Evolutionary conservation across 2,888 invertebrate species (phyloP).

Genomic region (Folsomia manolachei): DNA sequence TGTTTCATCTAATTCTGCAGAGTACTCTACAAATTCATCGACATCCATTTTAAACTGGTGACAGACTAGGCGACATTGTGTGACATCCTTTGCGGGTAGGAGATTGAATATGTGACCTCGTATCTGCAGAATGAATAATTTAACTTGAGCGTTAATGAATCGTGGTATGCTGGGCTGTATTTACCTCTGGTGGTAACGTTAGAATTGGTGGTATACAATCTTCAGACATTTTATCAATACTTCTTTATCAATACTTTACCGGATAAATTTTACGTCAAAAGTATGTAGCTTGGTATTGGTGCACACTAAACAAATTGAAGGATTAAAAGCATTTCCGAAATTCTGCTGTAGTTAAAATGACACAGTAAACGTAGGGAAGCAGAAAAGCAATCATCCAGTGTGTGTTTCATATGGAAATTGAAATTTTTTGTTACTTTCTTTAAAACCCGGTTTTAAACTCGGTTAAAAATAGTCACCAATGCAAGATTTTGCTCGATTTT

Average conservation of each 20-base stretch:
- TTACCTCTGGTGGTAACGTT: slow-evolving; percentile 32
- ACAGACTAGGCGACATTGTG: slow-evolving; percentile 40
- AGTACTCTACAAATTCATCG: slow-evolving; percentile 40
- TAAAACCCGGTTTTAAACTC: not conserved
- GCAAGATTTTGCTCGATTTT: no score
- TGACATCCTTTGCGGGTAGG: slow-evolving; percentile 30
- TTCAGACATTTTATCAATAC: not conserved
- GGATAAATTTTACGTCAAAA: no score
- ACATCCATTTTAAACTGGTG: slow-evolving; percentile 37
- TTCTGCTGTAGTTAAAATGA: no score
- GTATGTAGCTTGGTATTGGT: no score
- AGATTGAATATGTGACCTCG: slow-evolving; percentile 35
- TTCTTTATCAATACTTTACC: not conserved
- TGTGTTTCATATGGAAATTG: no score
- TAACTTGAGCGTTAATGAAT: not conserved
- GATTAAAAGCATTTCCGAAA: no score
- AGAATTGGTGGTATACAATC: slow-evolving; percentile 29
- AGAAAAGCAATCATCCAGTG: no score
- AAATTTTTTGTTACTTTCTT: no score
- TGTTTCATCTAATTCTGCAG: slow-evolving; percentile 35
- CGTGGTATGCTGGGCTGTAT: no score
- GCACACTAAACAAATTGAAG: no score
- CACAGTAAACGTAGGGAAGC: not conserved
- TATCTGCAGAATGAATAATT: slow-evolving; percentile 24
- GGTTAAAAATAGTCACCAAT: not conserved